These are phyloP conservation scores for Cynopterus brachyotis DNA, from an alignment of 2,113 vertebrate species.

Conservation along the genomic window DNA sequence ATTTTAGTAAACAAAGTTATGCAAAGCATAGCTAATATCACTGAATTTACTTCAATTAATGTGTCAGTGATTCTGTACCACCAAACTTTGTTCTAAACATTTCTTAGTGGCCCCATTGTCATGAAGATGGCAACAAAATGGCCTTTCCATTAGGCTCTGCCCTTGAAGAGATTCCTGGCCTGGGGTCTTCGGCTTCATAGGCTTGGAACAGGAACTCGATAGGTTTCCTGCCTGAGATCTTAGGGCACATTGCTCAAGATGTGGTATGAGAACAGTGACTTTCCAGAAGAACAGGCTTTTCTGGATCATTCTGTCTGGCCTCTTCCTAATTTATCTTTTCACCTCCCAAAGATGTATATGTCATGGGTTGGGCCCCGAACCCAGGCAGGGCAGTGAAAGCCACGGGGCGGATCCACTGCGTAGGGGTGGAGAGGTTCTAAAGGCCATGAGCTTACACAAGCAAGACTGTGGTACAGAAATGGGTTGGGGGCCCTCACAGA, in stretches of 20 bases:
- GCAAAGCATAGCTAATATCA: not conserved
- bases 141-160: not conserved
- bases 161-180: not conserved
- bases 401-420: not conserved
- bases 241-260: not conserved
- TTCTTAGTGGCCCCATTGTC: not conserved
- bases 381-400: not conserved
- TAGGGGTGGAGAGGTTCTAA: not conserved
- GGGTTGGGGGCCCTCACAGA: not conserved
- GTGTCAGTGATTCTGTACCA: not conserved
- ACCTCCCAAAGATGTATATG: not conserved
- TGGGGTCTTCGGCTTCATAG: not conserved
- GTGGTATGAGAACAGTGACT: not conserved
- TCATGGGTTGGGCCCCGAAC: not conserved
- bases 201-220: not conserved
- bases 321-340: not conserved
- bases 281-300: slow-evolving; percentile 45
- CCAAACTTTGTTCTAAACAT: not conserved
- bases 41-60: not conserved
- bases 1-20: not conserved
- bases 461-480: not conserved
- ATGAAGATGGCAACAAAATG: not conserved
- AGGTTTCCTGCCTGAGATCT: not conserved
- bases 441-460: not conserved
- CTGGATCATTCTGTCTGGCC: not conserved